Conservation (phyloP, 2,888 invertebrate genomes). For the Gymnosoma rotundatum region DNA sequence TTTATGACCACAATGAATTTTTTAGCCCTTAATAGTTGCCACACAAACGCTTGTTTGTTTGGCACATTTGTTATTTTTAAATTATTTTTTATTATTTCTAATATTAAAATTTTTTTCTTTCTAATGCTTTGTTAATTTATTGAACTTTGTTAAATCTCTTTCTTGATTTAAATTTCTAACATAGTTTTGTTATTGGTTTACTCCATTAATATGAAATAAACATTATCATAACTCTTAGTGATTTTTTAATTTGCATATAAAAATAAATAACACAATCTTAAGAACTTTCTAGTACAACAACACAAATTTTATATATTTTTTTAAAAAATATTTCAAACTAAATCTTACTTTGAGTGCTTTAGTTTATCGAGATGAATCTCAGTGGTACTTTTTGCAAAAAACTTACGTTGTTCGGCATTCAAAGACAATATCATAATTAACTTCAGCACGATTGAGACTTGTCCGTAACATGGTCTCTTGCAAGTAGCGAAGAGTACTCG, state of each 20-base stretch:
- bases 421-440: slow-evolving; percentile 78
- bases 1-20: too few relatives aligned
- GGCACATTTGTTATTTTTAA: too few relatives aligned
- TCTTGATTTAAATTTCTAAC: background rate
- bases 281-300: slow-evolving; percentile 27
- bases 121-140: too few relatives aligned
- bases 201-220: too few relatives aligned
- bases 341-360: background rate
- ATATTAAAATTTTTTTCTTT: too few relatives aligned
- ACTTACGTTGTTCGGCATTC: slow-evolving; percentile 79
- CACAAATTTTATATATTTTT: background rate
- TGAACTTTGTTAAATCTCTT: background rate
- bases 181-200: too few relatives aligned
- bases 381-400: background rate
- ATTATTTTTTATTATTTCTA: too few relatives aligned
- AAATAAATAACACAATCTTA: background rate
- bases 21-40: too few relatives aligned
- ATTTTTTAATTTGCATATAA: slow-evolving; percentile 7
- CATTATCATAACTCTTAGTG: too few relatives aligned
- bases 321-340: too few relatives aligned
- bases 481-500: slow-evolving; percentile 74
- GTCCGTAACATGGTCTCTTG: slow-evolving; percentile 77
- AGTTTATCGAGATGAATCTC: background rate
- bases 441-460: slow-evolving; percentile 76
- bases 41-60: too few relatives aligned